Evolutionary conservation across 2,113 vertebrate species (phyloP), one percentile per base, ranked within the genome.

Genomic region (Sprattus sprattus): DNA sequence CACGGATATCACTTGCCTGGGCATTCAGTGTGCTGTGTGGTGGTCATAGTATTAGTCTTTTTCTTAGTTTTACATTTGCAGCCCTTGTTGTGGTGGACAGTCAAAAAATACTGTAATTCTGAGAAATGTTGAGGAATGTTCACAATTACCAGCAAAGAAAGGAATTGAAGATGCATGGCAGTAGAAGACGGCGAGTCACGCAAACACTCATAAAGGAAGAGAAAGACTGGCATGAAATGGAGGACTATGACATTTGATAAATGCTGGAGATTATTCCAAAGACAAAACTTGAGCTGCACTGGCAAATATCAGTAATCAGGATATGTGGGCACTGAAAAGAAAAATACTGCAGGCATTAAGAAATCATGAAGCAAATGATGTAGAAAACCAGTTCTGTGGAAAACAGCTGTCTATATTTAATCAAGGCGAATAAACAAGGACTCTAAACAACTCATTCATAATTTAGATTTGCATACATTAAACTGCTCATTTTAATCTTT

Each of bases 381-480:
- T 81, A n/a, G 85, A n/a, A 86, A 88, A 85, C 88, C 39, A 45
- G 78, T 7, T 78, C 83, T 52, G 82, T 2, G 82, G 89, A 93
- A 92, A 95, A 93, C 94, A 94, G 93, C 94, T 95, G 95, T 95
- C 94, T 95, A 95, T 95, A 94, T 95, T 95, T 95, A 95, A 95
- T 95, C 94, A 95, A 94, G 92, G 85, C 90, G 91, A 94, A 94
- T 95, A 95, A 95, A 95, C 94, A 95, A 94, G 93, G 90, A 93
- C 92, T 94, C 94, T 95, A 94, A 95, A 95, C 93, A 95, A 94
- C 92, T 95, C 95, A 95, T 95, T 94, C 93, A 95, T 95, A 95
- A 95, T 95, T 95, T 95, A 95, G 94, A 95, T 95, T 95, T 95
- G 94, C 95, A 95, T 95, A 93, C 93, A 95, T 95, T 95, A 94